Percentiles rank a stretch among this genome's conserved stretches.
These are phyloP conservation scores for Leptinotarsa tumamoca DNA, from an alignment of 2,888 invertebrate genomes.

Conservation along the genomic window DNA sequence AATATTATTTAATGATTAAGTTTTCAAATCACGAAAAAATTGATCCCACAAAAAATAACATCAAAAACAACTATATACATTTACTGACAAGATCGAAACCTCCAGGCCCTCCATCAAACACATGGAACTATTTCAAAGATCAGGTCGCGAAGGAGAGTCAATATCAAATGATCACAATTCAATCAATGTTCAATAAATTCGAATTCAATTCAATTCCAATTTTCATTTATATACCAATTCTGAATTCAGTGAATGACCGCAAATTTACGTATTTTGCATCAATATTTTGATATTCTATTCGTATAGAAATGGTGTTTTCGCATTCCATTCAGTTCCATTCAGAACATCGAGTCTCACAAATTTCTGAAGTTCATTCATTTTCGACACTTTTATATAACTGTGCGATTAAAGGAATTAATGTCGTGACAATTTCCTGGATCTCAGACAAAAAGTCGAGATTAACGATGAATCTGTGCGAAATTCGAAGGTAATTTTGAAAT, in stretches of 20 bases:
- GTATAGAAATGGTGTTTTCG: background rate
- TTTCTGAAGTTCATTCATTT: background rate
- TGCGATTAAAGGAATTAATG: background rate
- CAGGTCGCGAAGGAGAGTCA: no score
- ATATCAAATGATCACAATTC: no score
- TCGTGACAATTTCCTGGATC: background rate
- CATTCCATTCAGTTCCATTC: background rate
- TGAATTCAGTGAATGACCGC: background rate
- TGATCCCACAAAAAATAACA: no score
- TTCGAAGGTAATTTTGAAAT: slow-evolving; percentile 38
- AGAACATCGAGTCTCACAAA: background rate
- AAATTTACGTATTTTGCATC: background rate
- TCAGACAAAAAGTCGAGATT: slow-evolving; percentile 19
- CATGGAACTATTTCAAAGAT: no score
- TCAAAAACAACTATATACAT: no score
- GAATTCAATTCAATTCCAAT: background rate
- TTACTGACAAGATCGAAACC: no score
- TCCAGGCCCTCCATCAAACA: no score
- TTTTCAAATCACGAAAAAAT: no score
- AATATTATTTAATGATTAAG: no score
- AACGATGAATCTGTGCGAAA: slow-evolving; percentile 34
- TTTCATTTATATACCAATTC: background rate
- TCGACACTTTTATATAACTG: background rate
- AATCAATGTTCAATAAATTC: no score
- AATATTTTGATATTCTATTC: background rate